Conservation (phyloP, 2,113 vertebrate species). For the Polypterus bichir region DNA sequence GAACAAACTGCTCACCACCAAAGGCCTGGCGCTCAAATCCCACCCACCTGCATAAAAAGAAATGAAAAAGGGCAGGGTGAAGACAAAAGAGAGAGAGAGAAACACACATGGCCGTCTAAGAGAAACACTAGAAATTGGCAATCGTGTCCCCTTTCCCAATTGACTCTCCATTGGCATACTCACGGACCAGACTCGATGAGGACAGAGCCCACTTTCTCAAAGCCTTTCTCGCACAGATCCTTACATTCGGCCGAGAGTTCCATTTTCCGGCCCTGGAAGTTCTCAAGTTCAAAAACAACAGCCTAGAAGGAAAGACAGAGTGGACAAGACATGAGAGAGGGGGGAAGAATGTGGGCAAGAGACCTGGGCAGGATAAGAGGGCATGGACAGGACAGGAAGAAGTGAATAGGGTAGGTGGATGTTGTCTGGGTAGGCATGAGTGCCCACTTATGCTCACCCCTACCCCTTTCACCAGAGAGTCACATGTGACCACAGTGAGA, state of each 20-base stretch:
- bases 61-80: neutral
- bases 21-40: conserved; percentile 66
- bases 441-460: too few species aligned
- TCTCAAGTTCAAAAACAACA: conserved; percentile 57
- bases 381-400: neutral
- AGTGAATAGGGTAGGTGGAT: too few species aligned
- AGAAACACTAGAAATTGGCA: neutral
- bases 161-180: conserved; percentile 25
- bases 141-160: too few species aligned
- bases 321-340: neutral
- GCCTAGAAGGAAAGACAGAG: neutral
- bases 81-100: neutral
- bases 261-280: conserved; percentile 64
- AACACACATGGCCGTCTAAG: neutral
- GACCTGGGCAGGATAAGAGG: neutral
- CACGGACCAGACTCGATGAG: conserved; percentile 72
- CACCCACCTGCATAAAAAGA: conserved; percentile 56
- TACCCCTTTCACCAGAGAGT: too few species aligned
- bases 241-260: conserved; percentile 69
- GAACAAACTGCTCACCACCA: conserved; percentile 70
- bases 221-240: conserved; percentile 54
- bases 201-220: conserved; percentile 74
- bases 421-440: too few species aligned
- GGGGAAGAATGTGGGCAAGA: neutral
- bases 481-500: too few species aligned